phyloP scores from a whole-genome alignment of 2,888 invertebrate species.

The Diploptera punctata region DNA sequence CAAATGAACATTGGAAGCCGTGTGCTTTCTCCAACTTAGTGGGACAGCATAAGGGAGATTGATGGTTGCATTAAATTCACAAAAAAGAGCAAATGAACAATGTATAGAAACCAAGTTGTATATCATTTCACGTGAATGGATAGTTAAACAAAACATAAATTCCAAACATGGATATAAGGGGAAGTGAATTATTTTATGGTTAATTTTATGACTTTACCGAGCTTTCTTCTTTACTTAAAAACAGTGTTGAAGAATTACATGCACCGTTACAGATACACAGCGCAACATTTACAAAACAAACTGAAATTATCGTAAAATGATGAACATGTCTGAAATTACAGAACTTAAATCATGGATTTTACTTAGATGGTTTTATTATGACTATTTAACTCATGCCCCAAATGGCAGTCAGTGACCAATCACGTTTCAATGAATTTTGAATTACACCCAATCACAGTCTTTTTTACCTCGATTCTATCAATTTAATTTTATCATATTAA shows the following conservation, averaged over 20 bases:
- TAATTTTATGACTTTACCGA: slow-evolving; percentile 12
- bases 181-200: slow-evolving; percentile 23
- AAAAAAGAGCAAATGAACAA: slow-evolving; percentile 7
- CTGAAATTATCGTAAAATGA: too few relatives aligned
- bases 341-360: too few relatives aligned
- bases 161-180: slow-evolving; percentile 1
- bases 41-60: slow-evolving; percentile 23
- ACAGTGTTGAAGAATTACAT: slow-evolving; percentile 9
- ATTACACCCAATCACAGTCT: too few relatives aligned
- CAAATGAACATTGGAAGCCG: neutral
- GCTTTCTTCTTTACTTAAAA: slow-evolving; percentile 24
- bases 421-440: too few relatives aligned
- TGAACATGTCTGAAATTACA: too few relatives aligned
- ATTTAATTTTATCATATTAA: too few relatives aligned
- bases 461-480: too few relatives aligned
- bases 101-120: neutral
- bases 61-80: neutral
- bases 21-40: slow-evolving; percentile 18
- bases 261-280: slow-evolving; percentile 15
- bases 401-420: too few relatives aligned
- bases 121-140: slow-evolving; percentile 17
- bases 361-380: too few relatives aligned
- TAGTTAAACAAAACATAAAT: slow-evolving; percentile 27
- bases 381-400: too few relatives aligned
- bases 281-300: neutral